A percentile compares a stretch with the other conserved stretches of the same genome.
phyloP scores from a whole-genome alignment of 1,140 invertebrate genomes.

The Littorina saxatilis region DNA sequence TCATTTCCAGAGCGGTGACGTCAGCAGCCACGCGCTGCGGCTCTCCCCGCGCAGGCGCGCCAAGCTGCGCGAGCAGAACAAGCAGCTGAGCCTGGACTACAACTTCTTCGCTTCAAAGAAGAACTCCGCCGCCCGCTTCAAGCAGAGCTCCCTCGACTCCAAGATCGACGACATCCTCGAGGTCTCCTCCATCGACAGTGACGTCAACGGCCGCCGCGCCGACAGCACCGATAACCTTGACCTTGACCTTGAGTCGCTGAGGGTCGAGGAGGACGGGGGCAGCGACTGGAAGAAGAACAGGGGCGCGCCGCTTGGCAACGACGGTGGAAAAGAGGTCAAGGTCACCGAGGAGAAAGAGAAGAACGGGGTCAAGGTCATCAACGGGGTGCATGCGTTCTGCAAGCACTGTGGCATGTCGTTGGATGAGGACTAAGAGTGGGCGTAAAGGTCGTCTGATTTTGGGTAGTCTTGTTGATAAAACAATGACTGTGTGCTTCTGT shows the following conservation, averaged over 20 bases:
- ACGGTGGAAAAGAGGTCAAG: not conserved
- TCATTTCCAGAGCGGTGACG: conserved; percentile 57
- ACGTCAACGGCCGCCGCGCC: not conserved
- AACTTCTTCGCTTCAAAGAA: conserved; percentile 44
- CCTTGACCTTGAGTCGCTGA: not conserved
- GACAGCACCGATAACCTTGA: conserved; percentile 8
- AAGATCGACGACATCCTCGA: conserved; percentile 75
- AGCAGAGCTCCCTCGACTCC: conserved; percentile 72
- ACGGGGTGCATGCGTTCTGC: conserved; percentile 19
- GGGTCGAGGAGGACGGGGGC: not conserved
- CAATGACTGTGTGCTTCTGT: too few species aligned
- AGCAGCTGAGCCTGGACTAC: conserved; percentile 71
- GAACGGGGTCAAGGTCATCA: not conserved
- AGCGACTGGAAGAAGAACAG: not conserved
- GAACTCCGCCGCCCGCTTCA: conserved; percentile 44
- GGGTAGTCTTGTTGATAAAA: too few species aligned
- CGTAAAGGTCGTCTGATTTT: not conserved
- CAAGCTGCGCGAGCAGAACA: conserved; percentile 61
- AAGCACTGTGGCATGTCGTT: conserved; percentile 37
- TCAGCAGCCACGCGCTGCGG: conserved; percentile 62
- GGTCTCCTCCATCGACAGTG: conserved; percentile 44
- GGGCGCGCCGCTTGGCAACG: not conserved
- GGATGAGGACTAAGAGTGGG: conserved; percentile 1
- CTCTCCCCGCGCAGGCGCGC: conserved; percentile 67
- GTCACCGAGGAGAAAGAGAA: not conserved